Evolutionary conservation across 2,888 invertebrate species (phyloP).

Genomic region (Nephrotoma flavescens): DNA sequence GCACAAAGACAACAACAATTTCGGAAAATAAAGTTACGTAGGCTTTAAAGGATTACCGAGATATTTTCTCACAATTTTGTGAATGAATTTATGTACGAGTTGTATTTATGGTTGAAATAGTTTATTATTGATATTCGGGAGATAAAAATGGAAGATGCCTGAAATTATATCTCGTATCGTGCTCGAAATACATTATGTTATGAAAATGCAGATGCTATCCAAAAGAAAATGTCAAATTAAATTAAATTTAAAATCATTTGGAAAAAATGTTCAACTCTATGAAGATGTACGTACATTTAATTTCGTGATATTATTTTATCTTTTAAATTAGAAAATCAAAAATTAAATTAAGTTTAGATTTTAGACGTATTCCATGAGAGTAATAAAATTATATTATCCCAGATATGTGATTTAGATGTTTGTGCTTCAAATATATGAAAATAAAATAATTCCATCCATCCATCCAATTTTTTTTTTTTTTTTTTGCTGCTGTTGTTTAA

Average conservation of each 20-base stretch:
- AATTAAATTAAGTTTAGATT: background rate
- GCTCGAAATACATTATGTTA: background rate
- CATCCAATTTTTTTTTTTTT: background rate
- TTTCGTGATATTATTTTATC: background rate
- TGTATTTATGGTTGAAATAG: background rate
- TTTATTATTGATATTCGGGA: background rate
- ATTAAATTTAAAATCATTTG: background rate
- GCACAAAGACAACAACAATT: background rate
- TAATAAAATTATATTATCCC: background rate
- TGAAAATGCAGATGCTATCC: background rate
- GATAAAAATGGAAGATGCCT: background rate
- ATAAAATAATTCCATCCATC: background rate
- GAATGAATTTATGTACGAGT: background rate
- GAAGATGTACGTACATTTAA: background rate
- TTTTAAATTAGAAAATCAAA: background rate
- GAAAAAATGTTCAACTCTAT: background rate
- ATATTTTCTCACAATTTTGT: background rate
- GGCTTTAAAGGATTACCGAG: background rate
- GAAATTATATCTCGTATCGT: background rate
- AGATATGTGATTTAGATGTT: background rate
- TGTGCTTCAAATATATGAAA: background rate
- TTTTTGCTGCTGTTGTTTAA: background rate
- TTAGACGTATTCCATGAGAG: background rate
- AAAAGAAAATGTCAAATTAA: background rate
- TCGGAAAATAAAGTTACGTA: background rate